phyloP scores from a whole-genome alignment of 2,888 invertebrate species.

The Callinectes sapidus region DNA sequence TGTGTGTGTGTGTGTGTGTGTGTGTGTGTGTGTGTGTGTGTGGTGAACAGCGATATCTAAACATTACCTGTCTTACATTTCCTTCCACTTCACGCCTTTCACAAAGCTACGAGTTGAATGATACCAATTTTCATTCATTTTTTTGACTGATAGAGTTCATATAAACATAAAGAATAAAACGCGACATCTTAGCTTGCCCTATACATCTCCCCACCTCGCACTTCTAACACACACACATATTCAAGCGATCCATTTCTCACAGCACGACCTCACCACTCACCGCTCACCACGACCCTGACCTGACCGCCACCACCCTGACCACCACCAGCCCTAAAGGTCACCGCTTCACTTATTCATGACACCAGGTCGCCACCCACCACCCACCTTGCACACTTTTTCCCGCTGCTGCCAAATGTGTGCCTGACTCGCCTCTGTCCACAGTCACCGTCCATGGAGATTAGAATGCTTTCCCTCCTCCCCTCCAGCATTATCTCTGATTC shows the following conservation, averaged over 20 bases:
- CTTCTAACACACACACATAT: too few relatives aligned
- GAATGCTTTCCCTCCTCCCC: neutral
- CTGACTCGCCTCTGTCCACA: neutral
- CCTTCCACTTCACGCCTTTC: too few relatives aligned
- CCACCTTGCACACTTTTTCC: neutral
- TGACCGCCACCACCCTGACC: neutral
- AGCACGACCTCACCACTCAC: neutral
- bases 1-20: neutral
- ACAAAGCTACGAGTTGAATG: too few relatives aligned
- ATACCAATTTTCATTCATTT: too few relatives aligned
- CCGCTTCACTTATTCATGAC: neutral
- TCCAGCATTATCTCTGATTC: neutral
- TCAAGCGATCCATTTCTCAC: neutral
- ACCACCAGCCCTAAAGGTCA: neutral
- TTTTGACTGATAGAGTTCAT: too few relatives aligned
- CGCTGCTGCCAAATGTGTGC: neutral
- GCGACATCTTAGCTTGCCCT: too few relatives aligned
- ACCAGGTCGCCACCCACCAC: neutral
- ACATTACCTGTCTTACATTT: too few relatives aligned
- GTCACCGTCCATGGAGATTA: too few relatives aligned
- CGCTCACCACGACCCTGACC: neutral
- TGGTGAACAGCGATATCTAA: neutral
- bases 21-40: neutral
- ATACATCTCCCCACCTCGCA: too few relatives aligned
- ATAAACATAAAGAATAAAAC: too few relatives aligned